Conservation (phyloP, 1,140 invertebrate genomes). For the Dendroctonus valens region DNA sequence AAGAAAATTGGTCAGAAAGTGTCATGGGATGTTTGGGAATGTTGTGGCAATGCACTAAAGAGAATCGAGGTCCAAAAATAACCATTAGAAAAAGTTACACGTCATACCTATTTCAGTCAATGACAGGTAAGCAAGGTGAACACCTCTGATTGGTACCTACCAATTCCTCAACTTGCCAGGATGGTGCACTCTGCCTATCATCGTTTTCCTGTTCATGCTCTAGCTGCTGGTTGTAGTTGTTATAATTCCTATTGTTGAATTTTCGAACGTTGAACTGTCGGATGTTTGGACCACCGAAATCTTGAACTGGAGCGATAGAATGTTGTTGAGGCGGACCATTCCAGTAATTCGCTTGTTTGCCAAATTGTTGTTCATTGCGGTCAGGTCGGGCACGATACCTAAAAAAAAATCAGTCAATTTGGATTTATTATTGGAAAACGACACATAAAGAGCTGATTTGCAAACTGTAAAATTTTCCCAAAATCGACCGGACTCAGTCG, state of each 20-base stretch:
- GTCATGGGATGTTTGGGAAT: no score
- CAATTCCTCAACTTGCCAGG: constrained; percentile 19
- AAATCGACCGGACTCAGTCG: no score
- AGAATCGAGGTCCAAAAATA: not conserved
- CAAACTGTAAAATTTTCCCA: no score
- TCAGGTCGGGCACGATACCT: constrained; percentile 59
- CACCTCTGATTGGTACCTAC: not conserved
- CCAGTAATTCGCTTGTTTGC: constrained; percentile 55
- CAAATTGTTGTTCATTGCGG: constrained; percentile 58
- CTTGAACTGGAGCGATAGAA: constrained; percentile 53
- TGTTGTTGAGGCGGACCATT: constrained; percentile 50
- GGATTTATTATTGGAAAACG: no score
- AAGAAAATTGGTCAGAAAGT: no score
- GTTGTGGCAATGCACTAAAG: no score
- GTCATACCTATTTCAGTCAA: no score
- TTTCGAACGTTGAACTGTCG: constrained; percentile 61
- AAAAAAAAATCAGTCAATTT: no score
- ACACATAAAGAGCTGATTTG: no score
- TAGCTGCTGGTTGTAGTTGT: constrained; percentile 40
- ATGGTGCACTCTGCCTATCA: not conserved
- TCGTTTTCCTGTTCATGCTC: constrained; percentile 53
- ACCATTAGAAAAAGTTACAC: not conserved
- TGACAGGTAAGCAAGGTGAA: no score
- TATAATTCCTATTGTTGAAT: constrained; percentile 20
- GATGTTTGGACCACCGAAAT: constrained; percentile 57